Percentiles rank a stretch among this genome's conserved stretches.
These are phyloP conservation scores for Cosmorhoe ocellata DNA, from an alignment of 2,888 invertebrate species.

Conservation along the genomic window DNA sequence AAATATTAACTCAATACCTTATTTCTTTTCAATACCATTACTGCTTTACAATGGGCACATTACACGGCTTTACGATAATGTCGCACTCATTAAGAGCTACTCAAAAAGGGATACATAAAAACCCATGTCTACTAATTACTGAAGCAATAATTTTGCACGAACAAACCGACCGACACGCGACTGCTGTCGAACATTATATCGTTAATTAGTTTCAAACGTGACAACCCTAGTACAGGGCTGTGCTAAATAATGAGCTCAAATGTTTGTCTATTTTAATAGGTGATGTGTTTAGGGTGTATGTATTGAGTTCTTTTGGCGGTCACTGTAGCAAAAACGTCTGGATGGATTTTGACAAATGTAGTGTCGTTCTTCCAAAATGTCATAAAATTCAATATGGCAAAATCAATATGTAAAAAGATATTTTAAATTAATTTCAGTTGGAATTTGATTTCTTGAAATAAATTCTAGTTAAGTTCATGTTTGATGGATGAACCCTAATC, in stretches of 20 bases:
- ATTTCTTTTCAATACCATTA: constrained; percentile 24
- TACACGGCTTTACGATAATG: constrained; percentile 27
- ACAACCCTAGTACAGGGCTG: constrained; percentile 24
- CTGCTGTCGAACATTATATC: constrained; percentile 37
- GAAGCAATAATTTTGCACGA: constrained; percentile 37
- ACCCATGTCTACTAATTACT: constrained; percentile 49
- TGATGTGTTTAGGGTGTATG: no score
- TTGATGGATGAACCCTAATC: constrained; percentile 21
- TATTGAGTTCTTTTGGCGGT: no score
- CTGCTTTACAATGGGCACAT: constrained; percentile 17
- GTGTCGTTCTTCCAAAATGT: no score
- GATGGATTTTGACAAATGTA: no score
- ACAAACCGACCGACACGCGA: constrained; percentile 32
- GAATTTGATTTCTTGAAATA: no score
- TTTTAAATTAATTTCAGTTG: no score
- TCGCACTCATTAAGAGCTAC: constrained; percentile 39
- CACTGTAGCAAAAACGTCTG: no score
- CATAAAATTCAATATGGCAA: no score
- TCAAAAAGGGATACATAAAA: constrained; percentile 45
- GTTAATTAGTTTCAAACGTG: constrained; percentile 37
- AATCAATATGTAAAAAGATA: no score
- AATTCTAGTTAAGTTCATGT: no score
- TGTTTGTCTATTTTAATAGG: not conserved
- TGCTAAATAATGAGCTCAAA: not conserved
- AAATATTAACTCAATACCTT: constrained; percentile 1